Evolutionary conservation across 2,797 vertebrate species (phyloP).

Genomic region (Peromyscus aztecus): DNA sequence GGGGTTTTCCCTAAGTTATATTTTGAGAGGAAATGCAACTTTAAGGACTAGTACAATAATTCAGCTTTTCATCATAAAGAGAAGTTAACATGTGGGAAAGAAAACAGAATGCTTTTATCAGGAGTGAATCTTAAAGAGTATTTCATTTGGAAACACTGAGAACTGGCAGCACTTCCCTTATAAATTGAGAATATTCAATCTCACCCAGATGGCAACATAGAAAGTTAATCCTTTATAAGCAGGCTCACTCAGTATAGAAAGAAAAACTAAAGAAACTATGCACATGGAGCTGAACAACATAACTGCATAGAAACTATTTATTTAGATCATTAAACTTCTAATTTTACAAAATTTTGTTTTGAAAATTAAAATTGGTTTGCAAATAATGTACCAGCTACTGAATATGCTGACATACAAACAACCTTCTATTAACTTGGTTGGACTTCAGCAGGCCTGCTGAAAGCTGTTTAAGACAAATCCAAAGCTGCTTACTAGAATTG

Average conservation of each 20-base stretch:
- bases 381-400: conserved; percentile 37
- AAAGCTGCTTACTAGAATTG: conserved; percentile 62
- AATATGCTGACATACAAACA: conserved; percentile 60
- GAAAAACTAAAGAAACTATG: conserved; percentile 63
- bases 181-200: background rate
- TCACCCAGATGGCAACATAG: background rate
- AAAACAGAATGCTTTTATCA: background rate
- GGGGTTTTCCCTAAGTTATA: background rate
- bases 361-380: conserved; percentile 60
- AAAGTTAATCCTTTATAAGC: conserved; percentile 51
- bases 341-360: conserved; percentile 66
- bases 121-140: conserved; percentile 22
- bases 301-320: conserved; percentile 38
- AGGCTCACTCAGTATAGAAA: background rate
- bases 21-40: background rate
- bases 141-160: conserved; percentile 28
- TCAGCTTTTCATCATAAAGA: conserved; percentile 15
- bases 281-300: background rate
- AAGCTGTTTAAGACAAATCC: conserved; percentile 33
- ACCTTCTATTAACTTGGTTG: conserved; percentile 30
- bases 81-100: conserved; percentile 8
- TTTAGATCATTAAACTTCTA: conserved; percentile 8
- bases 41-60: conserved; percentile 19
- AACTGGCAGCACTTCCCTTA: conserved; percentile 38
- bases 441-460: conserved; percentile 10